Evolutionary conservation across 2,797 vertebrate genomes (phyloP), one percentile per base, ranked within the genome.

Genomic region (Luscinia megarhynchos): DNA sequence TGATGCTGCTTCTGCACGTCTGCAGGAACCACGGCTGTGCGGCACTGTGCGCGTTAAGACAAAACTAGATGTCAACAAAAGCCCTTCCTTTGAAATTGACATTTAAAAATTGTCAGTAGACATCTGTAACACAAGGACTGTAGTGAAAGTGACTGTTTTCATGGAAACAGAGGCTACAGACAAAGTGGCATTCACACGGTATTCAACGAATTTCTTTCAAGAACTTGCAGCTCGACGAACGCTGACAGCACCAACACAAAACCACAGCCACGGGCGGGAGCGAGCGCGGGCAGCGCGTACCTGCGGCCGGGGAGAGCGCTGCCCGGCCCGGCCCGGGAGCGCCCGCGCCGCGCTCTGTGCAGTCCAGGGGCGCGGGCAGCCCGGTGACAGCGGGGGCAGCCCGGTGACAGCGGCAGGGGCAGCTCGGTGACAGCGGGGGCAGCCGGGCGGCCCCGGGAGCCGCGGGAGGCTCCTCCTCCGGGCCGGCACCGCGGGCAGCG

Each of bases 381-480:
- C 10, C 43, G 18, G 43, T 43, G 18, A 19, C 43, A 43, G 43
- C 43, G 43, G 76, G 43, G 23, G 10, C 77, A 43, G 43, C 43
- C 8, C 41, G 41, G 41, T 43, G 41, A 18, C 43, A 45, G 43
- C 43, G 15, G 38, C 34, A 34, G 38, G 38, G 38, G 11, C 75
- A 76, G 59, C 29, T 48, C 30, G 5, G 77, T 5, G 41, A 76
- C 72, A 68, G 45, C 45, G 82, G 51, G 83, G 59, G 22, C 59
- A 17, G 82, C 89, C 30, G 45, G 61, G 87, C 36, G 7, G 66
- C 78, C 64, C 78, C 64, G 76, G 86, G 58, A 88, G 45, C 45
- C 13, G 45, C 36, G 66, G 82, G 53, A 88, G 70, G 84, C 92
- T 89, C 88, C 89, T 93, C 85, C 92, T 85, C 86, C 67, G 66